Percentiles rank a stretch among this genome's conserved stretches.
Conservation (phyloP, 2,888 invertebrate genomes). For the Axea sp. region DNA sequence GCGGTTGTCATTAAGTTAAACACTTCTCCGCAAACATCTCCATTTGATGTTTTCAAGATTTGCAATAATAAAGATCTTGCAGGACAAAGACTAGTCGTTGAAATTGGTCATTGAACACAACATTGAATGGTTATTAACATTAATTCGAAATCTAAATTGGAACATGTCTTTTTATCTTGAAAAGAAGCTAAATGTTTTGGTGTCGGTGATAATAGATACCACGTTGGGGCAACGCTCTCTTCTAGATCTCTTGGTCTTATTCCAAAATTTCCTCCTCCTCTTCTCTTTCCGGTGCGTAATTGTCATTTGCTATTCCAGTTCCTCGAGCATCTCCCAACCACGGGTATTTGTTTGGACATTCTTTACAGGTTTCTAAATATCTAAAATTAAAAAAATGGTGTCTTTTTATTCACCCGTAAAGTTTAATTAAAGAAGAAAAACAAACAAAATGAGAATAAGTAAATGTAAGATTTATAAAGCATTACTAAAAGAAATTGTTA, state of each 20-base stretch:
- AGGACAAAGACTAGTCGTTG: conserved; percentile 57
- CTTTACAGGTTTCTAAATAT: conserved; percentile 92
- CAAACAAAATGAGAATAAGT: too few species aligned
- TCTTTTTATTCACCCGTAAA: too few species aligned
- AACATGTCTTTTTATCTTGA: conserved; percentile 47
- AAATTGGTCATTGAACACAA: conserved; percentile 48
- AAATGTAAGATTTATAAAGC: too few species aligned
- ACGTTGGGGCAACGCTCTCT: background rate
- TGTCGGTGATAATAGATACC: conserved; percentile 14
- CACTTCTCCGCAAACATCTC: conserved; percentile 33
- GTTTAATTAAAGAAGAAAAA: too few species aligned
- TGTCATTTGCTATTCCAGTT: conserved; percentile 88
- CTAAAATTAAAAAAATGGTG: conserved; percentile 77
- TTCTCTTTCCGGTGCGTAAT: conserved; percentile 86
- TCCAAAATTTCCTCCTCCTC: conserved; percentile 63
- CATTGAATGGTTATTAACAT: conserved; percentile 29
- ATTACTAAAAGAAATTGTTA: too few species aligned
- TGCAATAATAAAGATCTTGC: conserved; percentile 29
- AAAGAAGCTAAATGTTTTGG: conserved; percentile 48
- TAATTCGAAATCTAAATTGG: conserved; percentile 50
- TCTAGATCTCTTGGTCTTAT: background rate
- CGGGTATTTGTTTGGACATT: conserved; percentile 91
- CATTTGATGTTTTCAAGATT: conserved; percentile 47
- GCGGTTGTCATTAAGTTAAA: conserved; percentile 40
- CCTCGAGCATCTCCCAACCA: conserved; percentile 94